Base-by-base conservation (phyloP, 1,140 invertebrate genomes). In the Grapholita molesta region DNA sequence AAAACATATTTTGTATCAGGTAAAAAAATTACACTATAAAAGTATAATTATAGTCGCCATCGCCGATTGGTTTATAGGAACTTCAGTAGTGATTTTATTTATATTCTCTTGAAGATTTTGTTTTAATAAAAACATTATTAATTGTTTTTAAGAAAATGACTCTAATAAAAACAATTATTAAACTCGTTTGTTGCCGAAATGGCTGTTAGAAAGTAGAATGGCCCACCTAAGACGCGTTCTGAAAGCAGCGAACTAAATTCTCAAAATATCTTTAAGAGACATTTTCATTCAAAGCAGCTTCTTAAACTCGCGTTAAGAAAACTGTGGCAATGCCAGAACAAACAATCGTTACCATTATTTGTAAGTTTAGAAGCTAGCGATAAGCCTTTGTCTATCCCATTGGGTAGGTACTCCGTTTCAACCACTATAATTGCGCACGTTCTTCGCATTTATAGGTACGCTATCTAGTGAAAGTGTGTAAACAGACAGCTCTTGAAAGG, bases 401-500 rank as follows among this genome's bases (percentile, higher is more conserved):
- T 61, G 30, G 30, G 6, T 61, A 30, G 30, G 28, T 61, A 28
- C 68, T 77, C 72, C 75, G 73, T 72, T 76, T 79, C 66, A 64
- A 73, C 68, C 72, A 69, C 64, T 55, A 75, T 80, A 80, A 80
- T 76, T 78, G 75, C 74, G 71, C 70, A 67, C 75, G 73, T 76
- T 71, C 76, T 64, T 48, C 78, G 69, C 68, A 68, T 78, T 67
- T 78, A 73, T 70, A 48, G 57, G 32, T 66, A 69, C 70, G 75
- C 76, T 76, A 77, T 78, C 74, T 73, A 70, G 68, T 69, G 75
- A 78, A 83, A 79, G 77, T 83, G 75, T 75, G 76, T 76, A 83
- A 83, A 83, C 72, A 79, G 70, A 71, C 69, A 74, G 74, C 76
- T 71, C 80, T 82, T 81, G 76, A 84, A 84, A 84, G 80, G 83